Evolutionary conservation across 2,113 vertebrate genomes (phyloP).

Genomic region (Scatophagus argus): DNA sequence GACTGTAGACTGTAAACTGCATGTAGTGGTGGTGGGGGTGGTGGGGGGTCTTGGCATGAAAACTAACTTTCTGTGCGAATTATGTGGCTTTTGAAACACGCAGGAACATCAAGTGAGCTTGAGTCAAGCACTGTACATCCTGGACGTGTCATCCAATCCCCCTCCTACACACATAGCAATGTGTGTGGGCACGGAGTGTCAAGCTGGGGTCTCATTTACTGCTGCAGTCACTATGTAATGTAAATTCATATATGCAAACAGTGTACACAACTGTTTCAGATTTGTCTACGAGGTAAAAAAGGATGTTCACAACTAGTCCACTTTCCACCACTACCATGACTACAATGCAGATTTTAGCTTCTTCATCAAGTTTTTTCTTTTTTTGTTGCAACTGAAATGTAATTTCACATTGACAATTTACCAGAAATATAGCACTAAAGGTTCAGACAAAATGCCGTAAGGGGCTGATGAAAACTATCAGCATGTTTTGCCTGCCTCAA

Average conservation of each 20-base stretch:
- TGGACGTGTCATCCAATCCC: slow-evolving; percentile 65
- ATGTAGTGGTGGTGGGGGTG: too few relatives aligned
- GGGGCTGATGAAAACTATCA: neutral
- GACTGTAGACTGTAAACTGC: slow-evolving; percentile 4
- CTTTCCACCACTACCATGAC: slow-evolving; percentile 6
- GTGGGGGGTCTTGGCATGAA: slow-evolving; percentile 27
- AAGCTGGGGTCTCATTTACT: slow-evolving; percentile 67
- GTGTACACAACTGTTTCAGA: slow-evolving; percentile 54
- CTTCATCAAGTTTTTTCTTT: slow-evolving; percentile 13
- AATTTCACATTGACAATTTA: slow-evolving; percentile 2
- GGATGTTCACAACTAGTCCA: slow-evolving; percentile 24
- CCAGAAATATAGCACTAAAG: neutral
- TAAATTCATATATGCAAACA: slow-evolving; percentile 67
- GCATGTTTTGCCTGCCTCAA: slow-evolving; percentile 1
- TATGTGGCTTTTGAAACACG: slow-evolving; percentile 59
- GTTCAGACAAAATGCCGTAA: neutral
- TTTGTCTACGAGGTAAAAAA: slow-evolving; percentile 51
- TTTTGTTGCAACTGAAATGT: neutral
- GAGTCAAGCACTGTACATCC: slow-evolving; percentile 59
- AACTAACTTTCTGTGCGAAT: slow-evolving; percentile 46
- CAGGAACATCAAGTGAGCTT: slow-evolving; percentile 50
- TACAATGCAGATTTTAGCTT: slow-evolving; percentile 7
- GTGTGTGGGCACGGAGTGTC: slow-evolving; percentile 72
- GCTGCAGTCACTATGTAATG: slow-evolving; percentile 65
- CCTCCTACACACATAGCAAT: slow-evolving; percentile 63